phyloP scores from a whole-genome alignment of 2,888 invertebrate genomes.

The Stenchaetothrips biformis region DNA sequence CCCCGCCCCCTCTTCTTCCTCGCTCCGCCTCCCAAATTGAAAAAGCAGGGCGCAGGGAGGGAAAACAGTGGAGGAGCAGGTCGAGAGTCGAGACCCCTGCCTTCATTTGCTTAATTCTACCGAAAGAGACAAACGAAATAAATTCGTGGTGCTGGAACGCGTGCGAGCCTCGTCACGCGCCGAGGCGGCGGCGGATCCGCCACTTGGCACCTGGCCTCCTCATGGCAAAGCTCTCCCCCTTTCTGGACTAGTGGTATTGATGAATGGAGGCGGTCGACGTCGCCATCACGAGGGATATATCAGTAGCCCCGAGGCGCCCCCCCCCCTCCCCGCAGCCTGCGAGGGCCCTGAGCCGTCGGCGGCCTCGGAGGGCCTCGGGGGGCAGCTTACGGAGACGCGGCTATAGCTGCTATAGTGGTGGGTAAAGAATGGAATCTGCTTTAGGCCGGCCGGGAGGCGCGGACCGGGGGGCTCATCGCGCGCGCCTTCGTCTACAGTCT shows the following conservation, averaged over 20 bases:
- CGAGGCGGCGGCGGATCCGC: neutral
- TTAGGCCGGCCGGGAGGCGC: neutral
- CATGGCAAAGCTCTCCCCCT: neutral
- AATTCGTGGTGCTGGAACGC: neutral
- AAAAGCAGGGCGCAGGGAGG: no score
- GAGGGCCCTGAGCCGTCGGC: neutral
- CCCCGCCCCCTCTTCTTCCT: neutral
- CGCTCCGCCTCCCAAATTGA: no score
- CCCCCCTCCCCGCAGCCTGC: no score
- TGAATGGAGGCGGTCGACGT: neutral
- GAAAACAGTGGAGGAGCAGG: no score
- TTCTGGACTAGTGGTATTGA: constrained; percentile 5
- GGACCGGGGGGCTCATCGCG: no score
- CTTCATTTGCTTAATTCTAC: no score
- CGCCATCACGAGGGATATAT: neutral
- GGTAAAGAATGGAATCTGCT: constrained; percentile 21
- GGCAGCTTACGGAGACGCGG: neutral
- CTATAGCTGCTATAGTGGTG: neutral
- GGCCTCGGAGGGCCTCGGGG: neutral
- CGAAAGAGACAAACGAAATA: neutral
- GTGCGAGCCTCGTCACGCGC: neutral
- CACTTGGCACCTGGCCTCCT: neutral
- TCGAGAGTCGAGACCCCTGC: no score
- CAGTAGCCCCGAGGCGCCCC: neutral
- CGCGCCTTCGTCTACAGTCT: no score